phyloP scores from a whole-genome alignment of 1,140 invertebrate species.

The Sogatella furcifera region DNA sequence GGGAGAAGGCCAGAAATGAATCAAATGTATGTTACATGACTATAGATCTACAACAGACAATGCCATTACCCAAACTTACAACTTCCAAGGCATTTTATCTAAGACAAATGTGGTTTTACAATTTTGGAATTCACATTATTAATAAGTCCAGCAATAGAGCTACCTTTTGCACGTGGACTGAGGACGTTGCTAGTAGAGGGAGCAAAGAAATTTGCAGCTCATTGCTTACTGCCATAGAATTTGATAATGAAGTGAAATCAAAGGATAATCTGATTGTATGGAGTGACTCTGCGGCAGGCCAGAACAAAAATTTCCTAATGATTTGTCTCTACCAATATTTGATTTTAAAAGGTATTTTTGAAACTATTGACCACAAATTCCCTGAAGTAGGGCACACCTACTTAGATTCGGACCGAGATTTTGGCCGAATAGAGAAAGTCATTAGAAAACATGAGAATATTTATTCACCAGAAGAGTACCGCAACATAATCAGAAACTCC shows the following conservation, averaged over 20 bases:
- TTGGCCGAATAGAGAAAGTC: constrained; percentile 13
- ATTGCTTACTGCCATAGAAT: constrained; percentile 12
- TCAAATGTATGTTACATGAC: constrained; percentile 2
- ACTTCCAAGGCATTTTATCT: constrained; percentile 5
- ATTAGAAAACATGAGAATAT: constrained; percentile 9
- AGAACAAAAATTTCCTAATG: constrained; percentile 15
- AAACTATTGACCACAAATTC: constrained; percentile 13
- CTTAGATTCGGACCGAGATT: constrained; percentile 15
- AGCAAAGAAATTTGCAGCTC: constrained; percentile 14
- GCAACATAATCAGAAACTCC: constrained; percentile 1
- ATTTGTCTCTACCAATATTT: constrained; percentile 12
- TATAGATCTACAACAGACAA: constrained; percentile 6
- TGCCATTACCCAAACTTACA: not conserved
- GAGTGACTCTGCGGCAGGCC: constrained; percentile 8
- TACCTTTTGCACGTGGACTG: constrained; percentile 10
- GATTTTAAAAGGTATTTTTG: not conserved
- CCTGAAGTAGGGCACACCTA: constrained; percentile 13
- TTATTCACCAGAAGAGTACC: constrained; percentile 6
- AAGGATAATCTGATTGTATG: constrained; percentile 13
- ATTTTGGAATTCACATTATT: constrained; percentile 13
- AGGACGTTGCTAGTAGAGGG: constrained; percentile 9
- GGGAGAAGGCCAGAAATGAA: constrained; percentile 5
- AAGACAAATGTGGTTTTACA: constrained; percentile 13
- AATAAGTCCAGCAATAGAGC: constrained; percentile 9
- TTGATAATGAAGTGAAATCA: constrained; percentile 6